Conservation (phyloP, 2,888 invertebrate species). For the Stenotaenia linearis region DNA sequence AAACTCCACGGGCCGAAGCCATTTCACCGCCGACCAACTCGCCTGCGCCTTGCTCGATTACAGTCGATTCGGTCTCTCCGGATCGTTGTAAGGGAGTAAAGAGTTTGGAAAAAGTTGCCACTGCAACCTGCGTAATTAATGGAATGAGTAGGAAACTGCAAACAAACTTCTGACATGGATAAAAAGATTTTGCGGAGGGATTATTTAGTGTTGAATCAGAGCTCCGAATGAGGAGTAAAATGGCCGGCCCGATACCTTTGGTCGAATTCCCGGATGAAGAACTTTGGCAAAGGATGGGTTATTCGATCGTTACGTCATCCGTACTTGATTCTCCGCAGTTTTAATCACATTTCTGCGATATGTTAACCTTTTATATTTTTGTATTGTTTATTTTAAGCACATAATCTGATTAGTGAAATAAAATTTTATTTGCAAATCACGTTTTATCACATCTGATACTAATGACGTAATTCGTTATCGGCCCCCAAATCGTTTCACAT, state of each 20-base stretch:
- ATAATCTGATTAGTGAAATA: too few relatives aligned
- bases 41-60: neutral
- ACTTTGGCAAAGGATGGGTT: constrained; percentile 24
- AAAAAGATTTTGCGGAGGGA: constrained; percentile 27
- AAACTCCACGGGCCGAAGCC: constrained; percentile 27
- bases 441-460: neutral
- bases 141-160: neutral
- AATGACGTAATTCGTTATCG: neutral
- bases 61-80: neutral
- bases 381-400: too few relatives aligned
- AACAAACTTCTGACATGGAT: neutral
- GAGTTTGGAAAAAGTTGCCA: neutral
- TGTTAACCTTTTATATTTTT: too few relatives aligned
- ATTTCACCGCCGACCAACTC: constrained; percentile 27
- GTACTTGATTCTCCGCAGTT: neutral
- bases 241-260: constrained; percentile 27
- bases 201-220: constrained; percentile 14
- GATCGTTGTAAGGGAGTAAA: neutral
- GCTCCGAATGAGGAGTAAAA: constrained; percentile 27
- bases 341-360: neutral
- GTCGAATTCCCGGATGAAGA: constrained; percentile 28
- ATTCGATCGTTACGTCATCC: neutral
- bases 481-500: neutral
- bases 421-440: neutral
- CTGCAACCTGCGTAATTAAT: neutral